These are phyloP conservation scores for Leptobrachium ailaonicum DNA, from an alignment of 2,113 vertebrate genomes.

Conservation along the genomic window DNA sequence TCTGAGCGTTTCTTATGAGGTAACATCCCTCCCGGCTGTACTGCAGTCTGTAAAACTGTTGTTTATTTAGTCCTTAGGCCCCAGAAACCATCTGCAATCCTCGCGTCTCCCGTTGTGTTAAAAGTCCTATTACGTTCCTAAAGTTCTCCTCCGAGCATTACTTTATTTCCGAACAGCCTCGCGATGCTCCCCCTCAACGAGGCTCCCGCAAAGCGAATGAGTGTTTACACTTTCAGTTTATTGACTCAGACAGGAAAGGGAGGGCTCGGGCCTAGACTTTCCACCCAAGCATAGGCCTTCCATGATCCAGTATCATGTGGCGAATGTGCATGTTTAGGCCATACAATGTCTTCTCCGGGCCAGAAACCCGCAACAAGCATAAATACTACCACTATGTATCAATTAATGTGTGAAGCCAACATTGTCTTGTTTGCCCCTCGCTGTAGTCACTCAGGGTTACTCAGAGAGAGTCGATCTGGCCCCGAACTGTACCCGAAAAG, in stretches of 20 bases:
- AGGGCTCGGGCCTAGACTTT: too few relatives aligned
- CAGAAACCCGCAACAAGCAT: too few relatives aligned
- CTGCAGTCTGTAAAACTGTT: slow-evolving; percentile 67
- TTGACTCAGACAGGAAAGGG: slow-evolving; percentile 34
- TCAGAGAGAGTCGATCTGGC: too few relatives aligned
- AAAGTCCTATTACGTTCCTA: slow-evolving; percentile 76
- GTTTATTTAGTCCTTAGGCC: slow-evolving; percentile 65
- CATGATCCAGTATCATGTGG: too few relatives aligned
- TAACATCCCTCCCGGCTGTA: slow-evolving; percentile 64
- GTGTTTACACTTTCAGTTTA: slow-evolving; percentile 63
- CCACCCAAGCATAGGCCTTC: too few relatives aligned
- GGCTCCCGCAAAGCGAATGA: slow-evolving; percentile 56
- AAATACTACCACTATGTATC: too few relatives aligned
- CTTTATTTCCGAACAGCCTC: slow-evolving; percentile 73
- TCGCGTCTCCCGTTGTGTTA: slow-evolving; percentile 71
- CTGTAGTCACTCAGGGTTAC: too few relatives aligned
- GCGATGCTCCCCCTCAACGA: slow-evolving; percentile 57
- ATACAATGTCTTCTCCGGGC: too few relatives aligned
- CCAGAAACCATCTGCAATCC: slow-evolving; percentile 73
- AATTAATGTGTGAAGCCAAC: too few relatives aligned
- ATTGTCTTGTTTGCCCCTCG: too few relatives aligned
- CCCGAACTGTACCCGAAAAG: too few relatives aligned
- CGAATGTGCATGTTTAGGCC: too few relatives aligned
- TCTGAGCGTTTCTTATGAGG: slow-evolving; percentile 64
- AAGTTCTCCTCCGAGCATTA: slow-evolving; percentile 70